These are phyloP conservation scores for Clitarchus hookeri DNA, from an alignment of 2,888 invertebrate genomes.

Conservation along the genomic window DNA sequence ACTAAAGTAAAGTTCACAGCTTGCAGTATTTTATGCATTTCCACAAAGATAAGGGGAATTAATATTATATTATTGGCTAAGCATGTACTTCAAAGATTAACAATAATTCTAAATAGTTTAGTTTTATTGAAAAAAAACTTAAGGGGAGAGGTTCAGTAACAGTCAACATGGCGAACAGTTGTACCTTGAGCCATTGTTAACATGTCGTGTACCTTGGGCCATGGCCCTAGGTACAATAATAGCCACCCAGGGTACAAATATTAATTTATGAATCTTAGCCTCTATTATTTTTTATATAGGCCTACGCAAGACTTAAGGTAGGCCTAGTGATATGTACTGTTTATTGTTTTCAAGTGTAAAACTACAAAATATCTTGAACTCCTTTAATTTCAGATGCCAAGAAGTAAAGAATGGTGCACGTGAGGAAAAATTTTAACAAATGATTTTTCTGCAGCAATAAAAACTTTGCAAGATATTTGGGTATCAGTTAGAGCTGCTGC, in stretches of 20 bases:
- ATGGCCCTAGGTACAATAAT: not conserved
- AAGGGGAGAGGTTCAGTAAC: not conserved
- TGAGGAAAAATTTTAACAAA: not conserved
- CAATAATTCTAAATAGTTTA: not conserved
- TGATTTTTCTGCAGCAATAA: not conserved
- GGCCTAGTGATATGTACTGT: too few relatives aligned
- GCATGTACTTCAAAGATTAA: not conserved
- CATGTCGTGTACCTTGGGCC: not conserved
- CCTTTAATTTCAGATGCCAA: conserved; percentile 3
- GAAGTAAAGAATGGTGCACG: not conserved
- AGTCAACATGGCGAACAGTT: not conserved
- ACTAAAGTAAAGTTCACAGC: too few relatives aligned
- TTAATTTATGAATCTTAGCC: not conserved
- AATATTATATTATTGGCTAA: not conserved
- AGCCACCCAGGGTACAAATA: not conserved
- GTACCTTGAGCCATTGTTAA: not conserved
- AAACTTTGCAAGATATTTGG: not conserved
- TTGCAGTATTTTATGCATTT: too few relatives aligned
- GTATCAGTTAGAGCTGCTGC: not conserved
- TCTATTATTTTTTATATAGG: not conserved
- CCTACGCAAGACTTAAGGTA: too few relatives aligned
- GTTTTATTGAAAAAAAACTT: conserved; percentile 1
- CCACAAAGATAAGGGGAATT: not conserved
- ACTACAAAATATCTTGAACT: not conserved
- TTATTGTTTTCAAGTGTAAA: too few relatives aligned